phyloP scores from a whole-genome alignment of 2,797 vertebrate species.

The Sebastes itinus region DNA sequence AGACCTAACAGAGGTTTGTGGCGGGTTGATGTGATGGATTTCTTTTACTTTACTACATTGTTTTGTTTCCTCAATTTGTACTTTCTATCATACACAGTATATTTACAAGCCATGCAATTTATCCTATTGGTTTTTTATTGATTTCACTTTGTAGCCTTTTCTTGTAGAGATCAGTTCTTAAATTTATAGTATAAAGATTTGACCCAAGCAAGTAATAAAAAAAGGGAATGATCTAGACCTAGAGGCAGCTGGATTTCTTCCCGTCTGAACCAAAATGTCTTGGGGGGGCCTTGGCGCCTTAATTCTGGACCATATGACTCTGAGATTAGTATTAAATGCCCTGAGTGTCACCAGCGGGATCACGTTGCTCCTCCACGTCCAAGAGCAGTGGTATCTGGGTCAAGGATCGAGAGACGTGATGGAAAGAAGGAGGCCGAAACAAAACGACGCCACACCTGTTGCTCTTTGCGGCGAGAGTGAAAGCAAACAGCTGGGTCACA shows the following conservation, averaged over 20 bases:
- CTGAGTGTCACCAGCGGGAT: constrained; percentile 57
- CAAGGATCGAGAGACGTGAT: constrained; percentile 31
- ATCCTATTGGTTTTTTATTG: background rate
- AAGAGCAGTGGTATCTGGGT: constrained; percentile 68
- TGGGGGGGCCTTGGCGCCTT: constrained; percentile 28
- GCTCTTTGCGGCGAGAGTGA: constrained; percentile 19
- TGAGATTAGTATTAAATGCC: constrained; percentile 62
- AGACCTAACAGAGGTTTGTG: background rate
- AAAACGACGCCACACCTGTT: constrained; percentile 43
- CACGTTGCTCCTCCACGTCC: constrained; percentile 75
- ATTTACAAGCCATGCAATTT: background rate
- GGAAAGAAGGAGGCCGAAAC: constrained; percentile 7
- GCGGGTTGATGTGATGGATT: background rate
- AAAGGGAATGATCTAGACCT: constrained; percentile 3
- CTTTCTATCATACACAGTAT: background rate
- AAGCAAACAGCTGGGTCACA: constrained; percentile 21
- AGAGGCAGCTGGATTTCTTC: constrained; percentile 38
- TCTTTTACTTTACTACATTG: background rate
- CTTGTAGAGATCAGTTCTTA: background rate
- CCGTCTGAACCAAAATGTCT: background rate
- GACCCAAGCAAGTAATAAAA: background rate
- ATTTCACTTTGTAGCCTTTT: background rate
- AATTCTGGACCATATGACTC: constrained; percentile 58
- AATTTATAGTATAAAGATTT: background rate
- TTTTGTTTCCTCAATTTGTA: background rate